Base-by-base conservation (phyloP, 2,797 vertebrate genomes). In the Psittacula derbiana region DNA sequence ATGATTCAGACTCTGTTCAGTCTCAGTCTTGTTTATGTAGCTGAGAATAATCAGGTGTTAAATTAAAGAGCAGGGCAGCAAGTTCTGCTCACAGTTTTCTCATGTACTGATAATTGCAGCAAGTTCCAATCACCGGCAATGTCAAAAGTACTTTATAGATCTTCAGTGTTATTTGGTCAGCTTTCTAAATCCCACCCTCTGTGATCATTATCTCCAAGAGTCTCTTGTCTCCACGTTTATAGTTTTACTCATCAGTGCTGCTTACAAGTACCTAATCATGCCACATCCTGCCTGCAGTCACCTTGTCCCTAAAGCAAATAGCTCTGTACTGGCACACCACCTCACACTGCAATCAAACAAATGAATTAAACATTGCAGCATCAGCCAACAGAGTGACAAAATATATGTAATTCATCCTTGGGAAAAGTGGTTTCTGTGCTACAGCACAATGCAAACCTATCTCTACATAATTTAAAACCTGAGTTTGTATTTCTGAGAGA, bases 101-200 rank as follows among this genome's bases (percentile, higher is more conserved):
- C 80, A 24, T 13, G 36, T 50, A 33, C 67, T 61, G 65, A 52
- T 78, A 92, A 82, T 64, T 91, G 40, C 88, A 83, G 55, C 61
- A 76, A 92, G 64, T 87, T 91, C 58, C 84, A 83, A 65, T 79
- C 90, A 84, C 67, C 1, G 14, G 23, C 67, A 92, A 65, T 60
- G 60, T 95, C 91, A 93, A 70, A 96, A 94, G 88, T 86, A 64
- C 88, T 91, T 92, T 71, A 61, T 21, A 76, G 55, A 79, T 78
- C 46, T 69, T 86, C 75, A 76, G 58, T 36, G 43, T 79, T 93
- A 92, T 73, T 81, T 90, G 93, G 65, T 76, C 25, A 28, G 47
- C 33, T 92, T 81, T 93, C 89, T 47, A 78, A 86, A 83, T 88
- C 86, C 72, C 81, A 87, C 71, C 72, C 65, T 66, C 86, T 78